These are phyloP conservation scores for Myripristis jacobus DNA, from an alignment of 2,797 vertebrate species.

Conservation along the genomic window DNA sequence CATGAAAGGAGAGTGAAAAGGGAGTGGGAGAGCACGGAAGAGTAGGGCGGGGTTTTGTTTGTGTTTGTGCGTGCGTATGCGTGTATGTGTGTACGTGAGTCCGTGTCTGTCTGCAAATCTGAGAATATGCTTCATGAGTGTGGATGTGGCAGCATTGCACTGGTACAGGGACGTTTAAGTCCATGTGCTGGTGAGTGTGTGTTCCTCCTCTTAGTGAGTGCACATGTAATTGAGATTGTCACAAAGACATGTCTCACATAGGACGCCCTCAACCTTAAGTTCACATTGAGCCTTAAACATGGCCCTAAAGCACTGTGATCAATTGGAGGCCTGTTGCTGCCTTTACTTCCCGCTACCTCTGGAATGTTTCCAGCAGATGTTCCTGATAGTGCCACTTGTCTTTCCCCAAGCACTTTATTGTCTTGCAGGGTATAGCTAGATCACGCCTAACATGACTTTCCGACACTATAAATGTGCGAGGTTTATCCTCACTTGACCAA, in stretches of 20 bases:
- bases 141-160: conserved; percentile 27
- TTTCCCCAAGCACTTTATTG: conserved; percentile 50
- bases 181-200: neutral
- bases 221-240: conserved; percentile 40
- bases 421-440: conserved; percentile 40
- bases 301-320: conserved; percentile 64
- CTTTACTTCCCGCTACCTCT: conserved; percentile 63
- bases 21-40: conserved; percentile 5
- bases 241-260: conserved; percentile 54
- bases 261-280: conserved; percentile 41
- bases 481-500: conserved; percentile 25
- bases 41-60: conserved; percentile 19
- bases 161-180: conserved; percentile 11
- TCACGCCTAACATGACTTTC: conserved; percentile 47
- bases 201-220: conserved; percentile 34
- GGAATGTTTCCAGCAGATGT: conserved; percentile 71
- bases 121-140: conserved; percentile 29
- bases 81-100: conserved; percentile 8
- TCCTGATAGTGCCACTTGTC: conserved; percentile 63
- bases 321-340: conserved; percentile 64
- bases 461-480: conserved; percentile 49
- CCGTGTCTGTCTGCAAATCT: conserved; percentile 48
- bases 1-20: conserved; percentile 47
- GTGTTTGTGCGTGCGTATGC: conserved; percentile 29
- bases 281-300: conserved; percentile 56